These are phyloP conservation scores for Tupaia tana DNA, from an alignment of 2,113 vertebrate genomes.

Conservation along the genomic window DNA sequence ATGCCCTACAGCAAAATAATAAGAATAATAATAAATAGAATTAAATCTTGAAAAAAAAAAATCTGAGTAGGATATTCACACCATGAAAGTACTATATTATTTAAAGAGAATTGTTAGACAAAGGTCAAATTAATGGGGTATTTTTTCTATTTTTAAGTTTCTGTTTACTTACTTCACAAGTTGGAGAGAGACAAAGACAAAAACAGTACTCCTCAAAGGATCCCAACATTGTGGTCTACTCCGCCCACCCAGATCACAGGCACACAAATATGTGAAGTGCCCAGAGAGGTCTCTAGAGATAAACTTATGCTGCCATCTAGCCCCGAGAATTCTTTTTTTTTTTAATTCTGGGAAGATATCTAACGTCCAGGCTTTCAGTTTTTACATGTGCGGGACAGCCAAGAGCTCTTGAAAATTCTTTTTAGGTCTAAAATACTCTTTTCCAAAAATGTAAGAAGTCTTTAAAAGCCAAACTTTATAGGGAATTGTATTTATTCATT, in stretches of 20 bases:
- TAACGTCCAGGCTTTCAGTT: neutral
- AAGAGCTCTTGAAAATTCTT: neutral
- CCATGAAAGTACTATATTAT: neutral
- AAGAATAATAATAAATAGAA: too few species aligned
- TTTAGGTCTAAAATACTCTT: constrained; percentile 1
- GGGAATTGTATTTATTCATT: constrained; percentile 1
- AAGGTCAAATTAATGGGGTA: neutral
- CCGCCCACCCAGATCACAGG: too few species aligned
- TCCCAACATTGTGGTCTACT: too few species aligned
- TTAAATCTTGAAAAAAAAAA: too few species aligned
- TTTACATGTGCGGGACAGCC: neutral
- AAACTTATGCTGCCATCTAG: too few species aligned
- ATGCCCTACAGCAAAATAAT: too few species aligned
- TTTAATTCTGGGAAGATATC: neutral
- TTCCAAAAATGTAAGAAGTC: neutral
- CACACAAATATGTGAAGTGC: too few species aligned
- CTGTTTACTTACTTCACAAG: too few species aligned
- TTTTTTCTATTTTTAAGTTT: too few species aligned
- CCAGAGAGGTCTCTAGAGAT: too few species aligned
- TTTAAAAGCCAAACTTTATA: neutral
- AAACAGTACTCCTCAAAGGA: too few species aligned
- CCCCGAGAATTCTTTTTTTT: neutral
- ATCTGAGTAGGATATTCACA: neutral
- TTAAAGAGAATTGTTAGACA: constrained; percentile 38
- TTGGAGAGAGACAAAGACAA: too few species aligned